Evolutionary conservation across 2,113 vertebrate species (phyloP).

Genomic region (Sander vitreus): DNA sequence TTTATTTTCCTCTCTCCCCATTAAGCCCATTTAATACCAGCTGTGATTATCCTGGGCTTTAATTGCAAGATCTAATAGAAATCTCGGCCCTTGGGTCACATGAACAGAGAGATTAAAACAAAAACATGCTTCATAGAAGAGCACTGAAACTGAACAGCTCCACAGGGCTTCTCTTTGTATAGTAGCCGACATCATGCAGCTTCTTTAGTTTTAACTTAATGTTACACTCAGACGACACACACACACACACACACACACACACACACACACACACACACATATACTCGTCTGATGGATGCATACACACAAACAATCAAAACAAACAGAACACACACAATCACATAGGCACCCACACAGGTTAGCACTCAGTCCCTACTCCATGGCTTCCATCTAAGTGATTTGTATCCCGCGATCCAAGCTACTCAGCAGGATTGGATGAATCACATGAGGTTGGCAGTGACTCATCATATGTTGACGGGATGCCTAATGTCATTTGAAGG

Average conservation of each 20-base stretch:
- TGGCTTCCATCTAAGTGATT: conserved; percentile 75
- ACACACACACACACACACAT: neutral
- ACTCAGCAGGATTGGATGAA: conserved; percentile 76
- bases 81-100: conserved; percentile 35
- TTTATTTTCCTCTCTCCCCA: conserved; percentile 38
- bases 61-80: conserved; percentile 51
- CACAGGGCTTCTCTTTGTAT: neutral
- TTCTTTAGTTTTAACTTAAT: conserved; percentile 8
- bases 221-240: neutral
- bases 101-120: conserved; percentile 41
- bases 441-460: conserved; percentile 71
- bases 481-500: conserved; percentile 82
- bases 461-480: conserved; percentile 68
- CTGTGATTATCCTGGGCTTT: conserved; percentile 52
- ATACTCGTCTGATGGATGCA: conserved; percentile 11
- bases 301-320: conserved; percentile 30
- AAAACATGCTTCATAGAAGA: conserved; percentile 10
- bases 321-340: conserved; percentile 3
- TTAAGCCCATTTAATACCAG: conserved; percentile 55
- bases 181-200: conserved; percentile 23
- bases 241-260: too few species aligned
- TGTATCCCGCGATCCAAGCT: conserved; percentile 71
- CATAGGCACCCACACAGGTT: conserved; percentile 16
- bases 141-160: conserved; percentile 20
- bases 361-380: conserved; percentile 14